Conservation (phyloP, 2,888 invertebrate genomes). For the Acanthosepion esculentum region DNA sequence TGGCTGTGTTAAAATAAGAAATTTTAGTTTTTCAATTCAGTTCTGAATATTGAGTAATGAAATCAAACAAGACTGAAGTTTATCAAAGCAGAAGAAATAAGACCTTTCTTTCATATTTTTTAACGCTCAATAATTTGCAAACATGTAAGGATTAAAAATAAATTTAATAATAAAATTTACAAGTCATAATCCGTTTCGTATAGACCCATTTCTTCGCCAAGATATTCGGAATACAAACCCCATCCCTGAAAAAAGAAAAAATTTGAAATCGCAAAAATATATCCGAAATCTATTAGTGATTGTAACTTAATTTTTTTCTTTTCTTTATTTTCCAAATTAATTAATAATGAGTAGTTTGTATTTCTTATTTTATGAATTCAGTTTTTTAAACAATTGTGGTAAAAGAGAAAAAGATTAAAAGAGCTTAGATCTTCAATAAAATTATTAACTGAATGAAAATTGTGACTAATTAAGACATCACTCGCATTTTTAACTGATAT, state of each 20-base stretch:
- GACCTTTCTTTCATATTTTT: too few relatives aligned
- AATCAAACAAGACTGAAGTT: background rate
- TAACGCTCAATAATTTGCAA: background rate
- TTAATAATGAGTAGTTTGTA: too few relatives aligned
- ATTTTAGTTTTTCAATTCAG: background rate
- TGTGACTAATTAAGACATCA: too few relatives aligned
- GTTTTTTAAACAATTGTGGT: too few relatives aligned
- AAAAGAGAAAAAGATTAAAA: too few relatives aligned
- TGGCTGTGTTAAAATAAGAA: background rate
- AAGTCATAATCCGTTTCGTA: slow-evolving; percentile 69
- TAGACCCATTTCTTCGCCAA: slow-evolving; percentile 74
- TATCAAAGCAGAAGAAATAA: background rate
- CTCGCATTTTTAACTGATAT: too few relatives aligned
- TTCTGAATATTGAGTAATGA: background rate
- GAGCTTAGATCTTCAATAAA: too few relatives aligned
- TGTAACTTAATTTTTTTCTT: background rate
- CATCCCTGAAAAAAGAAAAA: slow-evolving; percentile 75
- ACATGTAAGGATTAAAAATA: background rate
- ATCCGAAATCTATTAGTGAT: background rate
- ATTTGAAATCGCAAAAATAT: background rate
- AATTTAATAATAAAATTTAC: slow-evolving; percentile 56
- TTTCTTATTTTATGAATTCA: too few relatives aligned
- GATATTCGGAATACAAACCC: slow-evolving; percentile 72
- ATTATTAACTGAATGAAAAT: too few relatives aligned
- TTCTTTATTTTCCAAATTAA: too few relatives aligned